phyloP scores from a whole-genome alignment of 2,113 vertebrate species.

The Crotalus helleri region DNA sequence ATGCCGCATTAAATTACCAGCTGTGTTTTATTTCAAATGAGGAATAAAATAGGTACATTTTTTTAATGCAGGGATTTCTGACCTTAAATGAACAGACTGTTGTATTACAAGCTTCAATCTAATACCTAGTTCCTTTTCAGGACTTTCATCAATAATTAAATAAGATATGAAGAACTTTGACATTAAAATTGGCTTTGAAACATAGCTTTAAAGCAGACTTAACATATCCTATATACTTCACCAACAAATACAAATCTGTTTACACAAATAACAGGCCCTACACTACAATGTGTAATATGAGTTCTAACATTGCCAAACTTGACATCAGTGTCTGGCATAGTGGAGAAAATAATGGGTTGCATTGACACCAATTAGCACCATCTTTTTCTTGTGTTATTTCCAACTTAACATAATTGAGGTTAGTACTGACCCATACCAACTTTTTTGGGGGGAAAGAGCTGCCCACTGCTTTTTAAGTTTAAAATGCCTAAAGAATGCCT shows the following conservation, averaged over 20 bases:
- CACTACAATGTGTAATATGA: background rate
- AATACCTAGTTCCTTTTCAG: background rate
- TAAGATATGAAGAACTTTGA: background rate
- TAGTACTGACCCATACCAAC: background rate
- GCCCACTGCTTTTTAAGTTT: background rate
- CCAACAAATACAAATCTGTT: background rate
- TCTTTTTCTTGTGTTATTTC: background rate
- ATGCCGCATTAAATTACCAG: background rate
- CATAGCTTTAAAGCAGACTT: background rate
- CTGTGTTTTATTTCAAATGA: background rate
- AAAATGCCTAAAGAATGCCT: background rate
- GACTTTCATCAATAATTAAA: background rate
- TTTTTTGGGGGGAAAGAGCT: background rate
- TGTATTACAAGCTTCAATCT: background rate
- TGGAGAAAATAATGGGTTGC: background rate
- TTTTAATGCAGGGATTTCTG: background rate
- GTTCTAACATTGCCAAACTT: background rate
- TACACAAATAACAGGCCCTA: background rate
- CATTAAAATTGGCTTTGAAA: background rate
- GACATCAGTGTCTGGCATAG: background rate
- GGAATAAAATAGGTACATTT: background rate
- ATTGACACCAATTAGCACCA: background rate
- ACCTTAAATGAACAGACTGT: background rate
- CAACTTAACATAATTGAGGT: background rate
- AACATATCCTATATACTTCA: background rate